These are phyloP conservation scores for Cathartes aura DNA, from an alignment of 2,113 vertebrate species.

Conservation along the genomic window DNA sequence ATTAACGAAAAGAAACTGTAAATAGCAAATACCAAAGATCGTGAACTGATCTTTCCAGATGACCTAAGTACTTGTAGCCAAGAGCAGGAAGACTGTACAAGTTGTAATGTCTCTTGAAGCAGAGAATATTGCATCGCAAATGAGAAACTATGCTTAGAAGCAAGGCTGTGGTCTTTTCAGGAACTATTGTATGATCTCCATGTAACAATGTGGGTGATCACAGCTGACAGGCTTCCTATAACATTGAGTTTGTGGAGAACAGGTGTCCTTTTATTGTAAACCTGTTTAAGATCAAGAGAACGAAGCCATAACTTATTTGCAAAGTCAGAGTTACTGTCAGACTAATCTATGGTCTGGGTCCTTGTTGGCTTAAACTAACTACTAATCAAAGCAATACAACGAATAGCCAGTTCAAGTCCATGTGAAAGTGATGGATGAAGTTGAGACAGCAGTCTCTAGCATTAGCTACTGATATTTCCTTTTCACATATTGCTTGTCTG, in stretches of 20 bases:
- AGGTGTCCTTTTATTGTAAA: not conserved
- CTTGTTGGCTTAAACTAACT: not conserved
- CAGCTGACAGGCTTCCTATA: not conserved
- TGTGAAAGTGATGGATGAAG: not conserved
- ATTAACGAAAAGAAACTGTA: not conserved
- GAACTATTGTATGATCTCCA: not conserved
- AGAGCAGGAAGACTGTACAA: not conserved
- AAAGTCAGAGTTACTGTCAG: not conserved
- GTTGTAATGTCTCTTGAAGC: not conserved
- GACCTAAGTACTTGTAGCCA: not conserved
- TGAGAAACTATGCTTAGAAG: not conserved
- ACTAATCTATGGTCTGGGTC: not conserved
- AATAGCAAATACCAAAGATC: not conserved
- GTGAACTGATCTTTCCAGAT: not conserved
- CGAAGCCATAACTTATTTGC: not conserved
- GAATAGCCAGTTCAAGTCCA: rapidly evolving
- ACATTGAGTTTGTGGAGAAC: not conserved
- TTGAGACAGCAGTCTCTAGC: not conserved
- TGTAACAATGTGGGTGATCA: not conserved
- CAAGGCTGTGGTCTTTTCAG: not conserved
- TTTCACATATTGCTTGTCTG: not conserved
- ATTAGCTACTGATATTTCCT: not conserved
- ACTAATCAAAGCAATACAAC: not conserved
- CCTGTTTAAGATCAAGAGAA: not conserved
- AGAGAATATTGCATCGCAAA: not conserved